phyloP scores from a whole-genome alignment of 1,140 invertebrate genomes.

The Anastatus disparis region DNA sequence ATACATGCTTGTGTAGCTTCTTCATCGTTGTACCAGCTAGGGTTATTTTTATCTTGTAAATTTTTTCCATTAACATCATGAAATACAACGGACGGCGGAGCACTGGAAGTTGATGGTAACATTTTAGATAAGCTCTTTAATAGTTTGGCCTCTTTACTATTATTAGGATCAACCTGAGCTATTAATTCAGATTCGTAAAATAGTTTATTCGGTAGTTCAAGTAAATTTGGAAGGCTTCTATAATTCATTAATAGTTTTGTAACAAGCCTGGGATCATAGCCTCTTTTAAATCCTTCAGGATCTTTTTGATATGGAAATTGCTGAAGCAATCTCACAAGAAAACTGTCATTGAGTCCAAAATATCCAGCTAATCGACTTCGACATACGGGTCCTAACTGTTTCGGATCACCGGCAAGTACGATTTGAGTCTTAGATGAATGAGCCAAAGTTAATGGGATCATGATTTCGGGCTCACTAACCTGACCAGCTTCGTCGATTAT shows the following conservation, averaged over 20 bases:
- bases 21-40: no score
- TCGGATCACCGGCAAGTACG: constrained; percentile 89
- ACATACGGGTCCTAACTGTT: constrained; percentile 88
- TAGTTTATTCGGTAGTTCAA: constrained; percentile 78
- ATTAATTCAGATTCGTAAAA: constrained; percentile 84
- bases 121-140: constrained; percentile 49
- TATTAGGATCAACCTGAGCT: constrained; percentile 54
- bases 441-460: constrained; percentile 75
- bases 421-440: constrained; percentile 72
- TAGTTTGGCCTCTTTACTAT: constrained; percentile 54
- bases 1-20: no score
- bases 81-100: constrained; percentile 76
- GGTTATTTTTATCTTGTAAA: constrained; percentile 77
- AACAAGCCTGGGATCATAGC: constrained; percentile 76
- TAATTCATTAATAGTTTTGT: constrained; percentile 82
- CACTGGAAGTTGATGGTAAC: constrained; percentile 57
- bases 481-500: constrained; percentile 93
- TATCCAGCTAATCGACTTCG: constrained; percentile 72
- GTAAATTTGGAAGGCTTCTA: constrained; percentile 82
- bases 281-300: constrained; percentile 65
- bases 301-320: constrained; percentile 75
- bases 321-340: constrained; percentile 76
- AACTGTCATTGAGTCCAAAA: constrained; percentile 77
- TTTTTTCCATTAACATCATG: constrained; percentile 85
- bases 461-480: constrained; percentile 86